Base-by-base conservation (phyloP, 2,888 invertebrate species). In the Hydrotaea cyrtoneurina region DNA sequence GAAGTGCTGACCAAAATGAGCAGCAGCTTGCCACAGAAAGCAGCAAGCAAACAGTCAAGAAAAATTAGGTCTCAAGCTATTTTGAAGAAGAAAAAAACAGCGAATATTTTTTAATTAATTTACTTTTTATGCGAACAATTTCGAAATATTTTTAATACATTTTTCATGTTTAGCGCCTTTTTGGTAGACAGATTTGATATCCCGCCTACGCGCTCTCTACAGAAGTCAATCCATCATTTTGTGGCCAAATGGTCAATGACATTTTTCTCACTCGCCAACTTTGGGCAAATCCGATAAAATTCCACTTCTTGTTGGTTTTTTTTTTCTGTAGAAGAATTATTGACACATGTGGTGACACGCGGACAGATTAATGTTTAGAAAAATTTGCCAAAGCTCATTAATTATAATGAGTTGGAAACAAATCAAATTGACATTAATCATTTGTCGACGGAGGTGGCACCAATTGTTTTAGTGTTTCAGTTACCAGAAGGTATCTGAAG, bases 1-100 rank as follows among this genome's bases (percentile, higher is more conserved):
- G 85, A 85, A 85, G 80, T 80, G 79, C 79, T 85, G 82, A 80
- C 82, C 82, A 83, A 78, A 83, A 73, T 66, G 23, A 77, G 46
- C 7, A 64, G 26, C 19, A 69, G 23, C 69, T 21, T 15, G 21
- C 31, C 31, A 31, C 31, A 31, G 7, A 31, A 31, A 31, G 31
- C 31, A 7, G 7, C 31, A 2, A 31, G 31, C 31, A 2, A 31
- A 31, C 31, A 31, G 31, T 2, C 31, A 31, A 31, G 43, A 1
- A 3, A 5, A 69, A 46, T 69, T 3, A 66, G 66, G 66, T 66
- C 43, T 66, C 19, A 19, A 66, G 39, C 39, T 64, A 36, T 39
- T 17, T 17, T 11, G 21, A 57, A 57, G n/a, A n/a, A n/a, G n/a
- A 23, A 5, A 10, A 39, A 39, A 8, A 8, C 39, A 39, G 3